Base-by-base conservation (phyloP, 2,888 invertebrate species). In the Dynastes hyllus region DNA sequence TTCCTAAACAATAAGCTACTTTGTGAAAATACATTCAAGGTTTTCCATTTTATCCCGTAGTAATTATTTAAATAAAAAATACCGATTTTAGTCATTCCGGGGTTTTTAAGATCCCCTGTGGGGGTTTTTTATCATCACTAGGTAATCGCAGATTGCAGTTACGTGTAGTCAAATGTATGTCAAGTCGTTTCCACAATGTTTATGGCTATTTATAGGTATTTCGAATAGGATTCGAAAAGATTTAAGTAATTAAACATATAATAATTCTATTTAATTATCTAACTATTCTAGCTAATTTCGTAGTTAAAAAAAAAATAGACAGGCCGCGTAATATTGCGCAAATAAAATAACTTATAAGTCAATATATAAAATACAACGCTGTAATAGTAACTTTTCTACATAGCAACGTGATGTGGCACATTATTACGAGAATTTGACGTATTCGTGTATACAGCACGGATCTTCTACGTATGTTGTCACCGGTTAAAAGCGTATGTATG, bases 331-430 rank as follows among this genome's bases (percentile, higher is more conserved):
- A 58, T 22, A 58, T 58, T 58, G 16, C 55, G 55, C 55, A 58
- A 58, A 58, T 22, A 22, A n/a, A 58, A 58, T 16, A 58, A 22
- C n/a, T 16, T 22, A 4, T 58, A 58, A 2, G n/a, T 58, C 3
- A 1, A 16, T 22, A 2, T 22, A 58, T 58, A 22, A 22, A 22
- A 22, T 22, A 22, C 22, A 8, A n/a, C n/a, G 22, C 55, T 8
- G 55, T 22, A 58, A 58, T 22, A 22, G 22, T 9, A 58, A 16
- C 22, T 16, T 58, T 22, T 58, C 16, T 6, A 67, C 27, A 16
- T 45, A 67, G 67, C 67, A 67, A 67, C 67, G 67, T 67, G 67
- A 67, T 67, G 67, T 67, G 67, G 67, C 67, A 67, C 50, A 45
- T 67, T 67, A 58, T 22, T 32, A 40, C 22, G 67, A 50, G 22